Conservation (phyloP, 2,797 vertebrate genomes). For the Rhyacichthys aspro region DNA sequence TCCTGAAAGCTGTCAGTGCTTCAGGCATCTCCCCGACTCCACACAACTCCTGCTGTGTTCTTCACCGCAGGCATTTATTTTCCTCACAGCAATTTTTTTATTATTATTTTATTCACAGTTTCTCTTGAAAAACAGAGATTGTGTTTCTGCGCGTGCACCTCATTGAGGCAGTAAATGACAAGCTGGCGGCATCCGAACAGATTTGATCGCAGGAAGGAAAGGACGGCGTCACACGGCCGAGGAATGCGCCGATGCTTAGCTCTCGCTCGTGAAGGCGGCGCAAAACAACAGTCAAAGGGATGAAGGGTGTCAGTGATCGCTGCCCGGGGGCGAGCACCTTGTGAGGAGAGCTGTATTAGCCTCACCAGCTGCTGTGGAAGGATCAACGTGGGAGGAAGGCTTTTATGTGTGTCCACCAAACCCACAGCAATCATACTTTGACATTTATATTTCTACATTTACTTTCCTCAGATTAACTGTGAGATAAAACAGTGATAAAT, state of each 20-base stretch:
- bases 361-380: constrained; percentile 21
- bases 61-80: constrained; percentile 58
- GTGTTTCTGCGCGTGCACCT: constrained; percentile 36
- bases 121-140: constrained; percentile 36
- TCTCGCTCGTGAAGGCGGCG: constrained; percentile 28
- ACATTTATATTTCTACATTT: background rate
- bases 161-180: constrained; percentile 64
- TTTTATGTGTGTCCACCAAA: background rate
- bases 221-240: constrained; percentile 26
- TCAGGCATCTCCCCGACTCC: constrained; percentile 59
- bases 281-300: constrained; percentile 28
- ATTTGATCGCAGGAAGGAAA: constrained; percentile 43
- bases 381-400: background rate
- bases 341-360: constrained; percentile 15
- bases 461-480: background rate
- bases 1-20: constrained; percentile 66
- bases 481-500: background rate
- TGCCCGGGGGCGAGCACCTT: constrained; percentile 27
- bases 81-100: constrained; percentile 28
- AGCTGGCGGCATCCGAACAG: constrained; percentile 55
- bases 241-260: constrained; percentile 50
- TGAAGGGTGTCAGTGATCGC: constrained; percentile 18
- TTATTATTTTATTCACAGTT: constrained; percentile 15
- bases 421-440: background rate
- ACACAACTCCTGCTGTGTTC: constrained; percentile 49